Conservation (phyloP, 1,140 invertebrate genomes). For the Drosophila aff. region DNA sequence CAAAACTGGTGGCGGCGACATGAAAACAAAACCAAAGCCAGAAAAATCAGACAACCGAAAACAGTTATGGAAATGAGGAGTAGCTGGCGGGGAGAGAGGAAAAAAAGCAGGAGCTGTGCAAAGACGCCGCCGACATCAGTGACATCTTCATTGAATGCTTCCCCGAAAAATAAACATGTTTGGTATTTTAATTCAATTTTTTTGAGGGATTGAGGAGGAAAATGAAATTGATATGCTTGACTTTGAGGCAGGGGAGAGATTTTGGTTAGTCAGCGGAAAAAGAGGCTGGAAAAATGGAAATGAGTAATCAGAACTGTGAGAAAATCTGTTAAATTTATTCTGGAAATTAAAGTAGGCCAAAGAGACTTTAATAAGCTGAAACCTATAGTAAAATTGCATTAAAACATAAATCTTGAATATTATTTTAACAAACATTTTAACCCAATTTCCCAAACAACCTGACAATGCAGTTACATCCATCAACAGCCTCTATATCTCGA, state of each 20-base stretch:
- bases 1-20: slow-evolving; percentile 50
- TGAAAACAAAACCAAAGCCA: slow-evolving; percentile 34
- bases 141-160: slow-evolving; percentile 26
- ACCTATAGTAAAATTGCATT: too few species aligned
- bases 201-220: slow-evolving; percentile 10
- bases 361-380: neutral
- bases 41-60: slow-evolving; percentile 56
- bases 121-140: slow-evolving; percentile 44
- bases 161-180: slow-evolving; percentile 48
- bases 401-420: neutral
- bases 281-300: neutral
- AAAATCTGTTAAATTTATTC: neutral
- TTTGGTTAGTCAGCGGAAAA: slow-evolving; percentile 12
- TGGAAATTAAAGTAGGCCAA: neutral
- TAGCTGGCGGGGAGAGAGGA: slow-evolving; percentile 9
- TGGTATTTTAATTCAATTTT: slow-evolving; percentile 73
- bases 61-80: slow-evolving; percentile 74
- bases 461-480: slow-evolving; percentile 14
- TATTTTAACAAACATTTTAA: neutral
- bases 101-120: slow-evolving; percentile 17
- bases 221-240: slow-evolving; percentile 51
- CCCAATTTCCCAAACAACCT: slow-evolving; percentile 15
- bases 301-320: neutral
- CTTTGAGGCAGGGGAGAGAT: neutral
- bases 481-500: neutral